Percentiles rank a stretch among this genome's conserved stretches.
These are phyloP conservation scores for Oligia fasciuncula DNA, from an alignment of 2,888 invertebrate species.

Conservation along the genomic window DNA sequence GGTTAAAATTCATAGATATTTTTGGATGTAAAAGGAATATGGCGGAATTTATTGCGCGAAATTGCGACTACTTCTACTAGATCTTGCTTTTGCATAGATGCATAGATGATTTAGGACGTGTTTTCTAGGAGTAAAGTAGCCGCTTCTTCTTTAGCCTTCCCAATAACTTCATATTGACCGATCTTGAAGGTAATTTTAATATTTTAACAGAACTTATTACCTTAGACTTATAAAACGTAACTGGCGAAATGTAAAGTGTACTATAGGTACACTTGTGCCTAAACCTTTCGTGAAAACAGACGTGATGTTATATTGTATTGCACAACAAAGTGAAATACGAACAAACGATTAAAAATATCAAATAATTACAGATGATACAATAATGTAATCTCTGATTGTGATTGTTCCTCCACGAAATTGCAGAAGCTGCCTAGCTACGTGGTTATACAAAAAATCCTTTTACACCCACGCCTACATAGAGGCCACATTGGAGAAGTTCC, in stretches of 20 bases:
- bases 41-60: background rate
- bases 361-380: no score
- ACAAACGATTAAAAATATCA: no score
- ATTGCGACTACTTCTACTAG: no score
- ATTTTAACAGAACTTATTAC: no score
- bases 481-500: no score
- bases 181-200: background rate
- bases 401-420: background rate
- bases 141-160: background rate
- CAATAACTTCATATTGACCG: background rate
- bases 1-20: background rate
- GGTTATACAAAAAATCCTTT: background rate
- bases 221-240: no score
- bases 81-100: background rate
- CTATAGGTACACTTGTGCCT: no score
- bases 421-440: background rate
- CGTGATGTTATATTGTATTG: no score
- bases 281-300: no score
- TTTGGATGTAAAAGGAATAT: slow-evolving; percentile 1
- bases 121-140: background rate
- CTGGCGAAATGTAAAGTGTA: no score
- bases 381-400: no score
- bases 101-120: background rate
- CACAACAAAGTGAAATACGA: no score
- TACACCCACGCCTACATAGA: background rate